A percentile compares a stretch with the other conserved stretches of the same genome.
These are phyloP conservation scores for Smittia sp. DNA, from an alignment of 2,888 invertebrate species.

Conservation along the genomic window DNA sequence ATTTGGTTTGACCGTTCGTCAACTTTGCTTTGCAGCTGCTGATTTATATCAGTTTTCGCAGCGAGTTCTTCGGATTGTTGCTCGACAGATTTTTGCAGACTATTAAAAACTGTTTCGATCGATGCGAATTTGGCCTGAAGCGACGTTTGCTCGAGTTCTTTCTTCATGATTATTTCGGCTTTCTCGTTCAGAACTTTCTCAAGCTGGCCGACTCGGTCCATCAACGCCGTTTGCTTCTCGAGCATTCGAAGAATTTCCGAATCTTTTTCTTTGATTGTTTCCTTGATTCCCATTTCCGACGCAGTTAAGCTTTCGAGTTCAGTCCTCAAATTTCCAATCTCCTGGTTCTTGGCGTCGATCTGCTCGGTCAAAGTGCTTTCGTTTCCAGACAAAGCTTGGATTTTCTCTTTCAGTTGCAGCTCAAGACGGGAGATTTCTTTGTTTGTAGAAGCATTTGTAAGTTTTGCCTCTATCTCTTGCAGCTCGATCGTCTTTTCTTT, in stretches of 20 bases:
- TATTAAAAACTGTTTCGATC: background rate
- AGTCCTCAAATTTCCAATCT: slow-evolving; percentile 41
- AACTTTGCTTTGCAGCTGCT: background rate
- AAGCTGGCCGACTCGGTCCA: background rate
- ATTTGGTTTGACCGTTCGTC: background rate
- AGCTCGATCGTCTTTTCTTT: slow-evolving; percentile 46
- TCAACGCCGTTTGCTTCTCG: background rate
- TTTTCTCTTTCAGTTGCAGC: slow-evolving; percentile 44
- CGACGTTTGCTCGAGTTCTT: background rate
- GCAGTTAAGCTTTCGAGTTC: slow-evolving; percentile 39
- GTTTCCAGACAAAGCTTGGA: slow-evolving; percentile 43
- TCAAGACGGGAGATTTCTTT: slow-evolving; percentile 33
- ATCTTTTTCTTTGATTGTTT: slow-evolving; percentile 10
- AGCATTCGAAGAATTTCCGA: background rate
- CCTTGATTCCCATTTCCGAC: background rate
- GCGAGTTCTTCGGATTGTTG: slow-evolving; percentile 45
- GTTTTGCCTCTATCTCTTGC: slow-evolving; percentile 44
- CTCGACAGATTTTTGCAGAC: slow-evolving; percentile 45
- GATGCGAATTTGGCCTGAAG: background rate
- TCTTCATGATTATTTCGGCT: background rate
- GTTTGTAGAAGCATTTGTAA: slow-evolving; percentile 42
- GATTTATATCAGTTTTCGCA: background rate
- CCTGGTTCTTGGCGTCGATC: slow-evolving; percentile 22
- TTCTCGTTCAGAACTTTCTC: background rate
- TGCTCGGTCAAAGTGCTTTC: slow-evolving; percentile 5